Evolutionary conservation across 1,140 invertebrate genomes (phyloP), one percentile per base, ranked within the genome.

Genomic region (Zaprionus inermis): DNA sequence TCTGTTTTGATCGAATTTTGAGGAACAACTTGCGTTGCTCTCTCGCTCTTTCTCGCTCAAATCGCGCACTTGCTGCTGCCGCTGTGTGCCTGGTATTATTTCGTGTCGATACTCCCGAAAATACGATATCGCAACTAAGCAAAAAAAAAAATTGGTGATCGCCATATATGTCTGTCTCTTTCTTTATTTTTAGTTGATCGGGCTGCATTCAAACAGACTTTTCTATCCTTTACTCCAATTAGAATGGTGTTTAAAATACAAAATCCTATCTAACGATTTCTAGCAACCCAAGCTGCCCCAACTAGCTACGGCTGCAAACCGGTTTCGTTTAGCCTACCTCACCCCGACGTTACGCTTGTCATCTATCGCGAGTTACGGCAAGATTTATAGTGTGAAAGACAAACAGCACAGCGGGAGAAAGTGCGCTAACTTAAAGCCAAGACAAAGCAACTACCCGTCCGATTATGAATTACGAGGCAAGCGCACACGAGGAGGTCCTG

Each of bases 341-440:
- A 60, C 38, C 49, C 65, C 9, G 63, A 34, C 49, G 76, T 66
- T 52, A 82, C 46, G 83, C 51, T 59, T 82, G 72, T 79, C 83
- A 74, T 52, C 28, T 44, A 24, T 36, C 68, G 57, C 78, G 76
- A 81, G 67, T 57, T 63, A 34, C 22, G 41, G 54, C 3, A 72
- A 77, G 83, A 86, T 86, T 86, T 86, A 86, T 86, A 70, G 70
- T 86, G 83, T 72, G 83, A 86, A 86, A 64, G 46, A 63, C 70
- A 86, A 86, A 88, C 60, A 88, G 63, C 20, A 18, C 34, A 59
- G 51, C 32, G n/a, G 14, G 75, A 79, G 83, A 82, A 73, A 86
- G 81, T 84, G 66, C 49, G 24, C 24, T 28, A 28, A 22, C 38
- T 38, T 32, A 16, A 36, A 20, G 64, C 49, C 52, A 66, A 88